These are phyloP conservation scores for Myrmecobius fasciatus DNA, from an alignment of 2,113 vertebrate species.

Conservation along the genomic window DNA sequence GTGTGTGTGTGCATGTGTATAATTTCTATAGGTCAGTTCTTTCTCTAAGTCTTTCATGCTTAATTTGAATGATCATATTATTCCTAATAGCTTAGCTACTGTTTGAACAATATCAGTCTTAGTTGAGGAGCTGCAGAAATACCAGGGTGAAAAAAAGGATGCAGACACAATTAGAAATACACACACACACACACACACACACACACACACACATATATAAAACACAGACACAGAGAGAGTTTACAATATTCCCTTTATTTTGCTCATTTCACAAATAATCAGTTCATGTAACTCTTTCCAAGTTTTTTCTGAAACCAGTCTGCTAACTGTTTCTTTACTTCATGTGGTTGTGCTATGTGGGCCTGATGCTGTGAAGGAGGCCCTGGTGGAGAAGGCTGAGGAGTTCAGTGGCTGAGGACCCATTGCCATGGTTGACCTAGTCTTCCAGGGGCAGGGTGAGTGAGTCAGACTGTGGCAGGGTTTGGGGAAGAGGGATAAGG, in stretches of 20 bases:
- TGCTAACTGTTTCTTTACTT: not conserved
- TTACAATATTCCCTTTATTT: not conserved
- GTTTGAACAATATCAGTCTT: not conserved
- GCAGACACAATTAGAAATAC: not conserved
- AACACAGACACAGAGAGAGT: too few species aligned
- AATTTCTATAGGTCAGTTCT: not conserved
- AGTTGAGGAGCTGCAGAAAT: constrained; percentile 67
- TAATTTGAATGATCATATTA: not conserved
- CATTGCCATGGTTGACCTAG: accelerated
- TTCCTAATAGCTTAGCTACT: not conserved
- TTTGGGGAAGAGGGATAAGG: not conserved
- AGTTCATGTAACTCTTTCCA: not conserved
- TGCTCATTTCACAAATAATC: not conserved
- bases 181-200: too few species aligned
- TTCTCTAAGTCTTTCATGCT: not conserved
- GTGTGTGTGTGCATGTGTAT: not conserved
- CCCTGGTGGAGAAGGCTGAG: constrained; percentile 73
- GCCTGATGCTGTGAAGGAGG: constrained; percentile 69
- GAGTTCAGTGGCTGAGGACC: constrained; percentile 65
- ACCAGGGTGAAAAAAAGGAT: constrained; percentile 76
- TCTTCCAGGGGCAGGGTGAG: constrained; percentile 71
- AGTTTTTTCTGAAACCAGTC: not conserved
- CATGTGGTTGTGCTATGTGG: constrained; percentile 72
- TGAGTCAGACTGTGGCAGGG: not conserved
- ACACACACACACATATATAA: accelerated